Conservation (phyloP, 2,113 vertebrate genomes). For the Leptobrachium leishanense region DNA sequence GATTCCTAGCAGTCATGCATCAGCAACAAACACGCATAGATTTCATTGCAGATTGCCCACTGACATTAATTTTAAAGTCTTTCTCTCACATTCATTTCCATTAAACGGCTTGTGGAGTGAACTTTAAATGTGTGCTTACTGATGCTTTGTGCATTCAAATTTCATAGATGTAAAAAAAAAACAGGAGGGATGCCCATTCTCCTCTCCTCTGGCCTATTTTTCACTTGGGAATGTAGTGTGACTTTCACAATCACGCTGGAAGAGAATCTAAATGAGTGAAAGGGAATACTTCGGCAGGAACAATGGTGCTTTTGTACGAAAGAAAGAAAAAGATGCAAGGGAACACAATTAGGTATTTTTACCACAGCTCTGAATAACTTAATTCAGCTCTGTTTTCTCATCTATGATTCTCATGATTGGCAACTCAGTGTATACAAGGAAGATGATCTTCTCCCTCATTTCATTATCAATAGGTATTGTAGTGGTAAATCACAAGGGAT, state of each 20-base stretch:
- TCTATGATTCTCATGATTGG: conserved; percentile 59
- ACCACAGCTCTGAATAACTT: conserved; percentile 66
- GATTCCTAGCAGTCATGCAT: conserved; percentile 49
- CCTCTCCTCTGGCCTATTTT: conserved; percentile 52
- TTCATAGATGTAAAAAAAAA: conserved; percentile 50
- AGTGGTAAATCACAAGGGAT: conserved; percentile 4
- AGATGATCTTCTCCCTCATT: conserved; percentile 17
- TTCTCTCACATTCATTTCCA: conserved; percentile 24
- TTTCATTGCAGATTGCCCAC: conserved; percentile 45
- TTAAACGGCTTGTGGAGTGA: conserved; percentile 52
- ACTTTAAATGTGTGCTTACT: conserved; percentile 51
- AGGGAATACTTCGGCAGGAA: conserved; percentile 68
- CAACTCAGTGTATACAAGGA: conserved; percentile 20
- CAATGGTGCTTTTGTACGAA: conserved; percentile 69
- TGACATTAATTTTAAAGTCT: conserved; percentile 43
- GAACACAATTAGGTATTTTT: conserved; percentile 64
- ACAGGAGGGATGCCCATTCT: conserved; percentile 51
- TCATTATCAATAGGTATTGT: conserved; percentile 17
- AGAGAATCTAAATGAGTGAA: conserved; percentile 64
- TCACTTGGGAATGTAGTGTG: conserved; percentile 56
- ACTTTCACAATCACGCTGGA: conserved; percentile 73
- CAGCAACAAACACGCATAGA: conserved; percentile 39
- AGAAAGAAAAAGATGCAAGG: conserved; percentile 60
- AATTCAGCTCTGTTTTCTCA: conserved; percentile 68
- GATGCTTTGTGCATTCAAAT: conserved; percentile 57